phyloP scores from a whole-genome alignment of 2,113 vertebrate species.

The Formicarius rufipectus region DNA sequence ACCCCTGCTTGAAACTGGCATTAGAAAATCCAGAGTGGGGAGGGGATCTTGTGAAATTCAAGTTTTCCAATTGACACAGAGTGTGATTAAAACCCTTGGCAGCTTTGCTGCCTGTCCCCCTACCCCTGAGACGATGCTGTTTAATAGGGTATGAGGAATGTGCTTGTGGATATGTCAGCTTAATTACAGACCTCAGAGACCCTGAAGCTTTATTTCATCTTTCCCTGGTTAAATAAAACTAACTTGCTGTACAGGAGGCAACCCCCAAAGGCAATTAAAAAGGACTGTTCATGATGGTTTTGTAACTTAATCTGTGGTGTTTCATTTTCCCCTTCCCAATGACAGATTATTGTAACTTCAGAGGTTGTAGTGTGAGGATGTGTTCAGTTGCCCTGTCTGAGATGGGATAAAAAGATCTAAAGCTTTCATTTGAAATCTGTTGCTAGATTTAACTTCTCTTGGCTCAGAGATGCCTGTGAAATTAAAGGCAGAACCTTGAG shows the following conservation, averaged over 20 bases:
- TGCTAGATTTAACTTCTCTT: slow-evolving; percentile 15
- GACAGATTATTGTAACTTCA: not conserved
- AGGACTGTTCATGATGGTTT: not conserved
- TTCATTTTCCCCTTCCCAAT: not conserved
- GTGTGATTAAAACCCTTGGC: not conserved
- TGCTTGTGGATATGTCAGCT: not conserved
- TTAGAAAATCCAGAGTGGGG: not conserved
- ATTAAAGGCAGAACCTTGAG: slow-evolving; percentile 54
- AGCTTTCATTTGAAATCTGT: not conserved
- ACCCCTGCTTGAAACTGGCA: not conserved
- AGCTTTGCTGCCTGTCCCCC: not conserved
- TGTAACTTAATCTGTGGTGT: not conserved
- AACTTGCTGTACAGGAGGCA: not conserved
- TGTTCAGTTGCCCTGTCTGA: not conserved
- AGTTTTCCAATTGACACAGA: not conserved
- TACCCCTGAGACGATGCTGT: not conserved
- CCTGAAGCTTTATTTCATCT: not conserved
- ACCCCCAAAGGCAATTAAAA: not conserved
- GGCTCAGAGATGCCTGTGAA: slow-evolving; percentile 12
- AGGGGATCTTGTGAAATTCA: not conserved
- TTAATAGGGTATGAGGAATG: not conserved
- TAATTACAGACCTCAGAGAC: not conserved
- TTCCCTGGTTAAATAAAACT: not conserved
- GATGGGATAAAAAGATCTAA: not conserved
- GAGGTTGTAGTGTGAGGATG: not conserved